Conservation (phyloP, 2,888 invertebrate genomes). For the Spodoptera picta region DNA sequence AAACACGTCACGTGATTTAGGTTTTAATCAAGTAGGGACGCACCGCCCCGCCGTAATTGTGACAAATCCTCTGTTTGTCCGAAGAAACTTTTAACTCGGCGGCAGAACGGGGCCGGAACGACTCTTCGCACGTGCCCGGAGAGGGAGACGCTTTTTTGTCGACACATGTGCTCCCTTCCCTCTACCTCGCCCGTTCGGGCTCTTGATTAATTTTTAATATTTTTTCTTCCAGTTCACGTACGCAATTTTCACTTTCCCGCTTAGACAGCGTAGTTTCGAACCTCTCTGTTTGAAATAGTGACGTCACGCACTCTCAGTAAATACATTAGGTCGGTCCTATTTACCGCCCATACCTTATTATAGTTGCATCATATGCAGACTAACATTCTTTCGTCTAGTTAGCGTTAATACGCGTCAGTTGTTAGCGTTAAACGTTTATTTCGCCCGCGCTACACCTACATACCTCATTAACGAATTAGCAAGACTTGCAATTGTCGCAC, state of each 20-base stretch:
- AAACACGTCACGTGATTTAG: constrained; percentile 89
- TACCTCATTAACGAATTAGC: constrained; percentile 87
- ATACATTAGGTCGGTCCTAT: constrained; percentile 67
- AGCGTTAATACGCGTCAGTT: constrained; percentile 77
- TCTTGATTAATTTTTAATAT: constrained; percentile 89
- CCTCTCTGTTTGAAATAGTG: constrained; percentile 53
- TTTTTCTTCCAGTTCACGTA: constrained; percentile 88
- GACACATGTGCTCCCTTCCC: constrained; percentile 84
- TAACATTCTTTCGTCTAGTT: constrained; percentile 72
- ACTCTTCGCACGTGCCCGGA: constrained; percentile 85
- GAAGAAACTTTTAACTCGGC: constrained; percentile 87
- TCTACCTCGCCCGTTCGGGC: constrained; percentile 61
- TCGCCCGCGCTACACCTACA: constrained; percentile 88
- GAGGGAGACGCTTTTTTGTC: constrained; percentile 86
- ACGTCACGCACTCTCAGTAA: constrained; percentile 66
- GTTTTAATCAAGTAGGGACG: constrained; percentile 89
- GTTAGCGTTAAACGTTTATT: constrained; percentile 79
- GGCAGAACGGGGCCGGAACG: constrained; percentile 82
- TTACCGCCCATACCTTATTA: constrained; percentile 42
- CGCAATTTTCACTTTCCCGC: constrained; percentile 87
- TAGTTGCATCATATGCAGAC: constrained; percentile 65
- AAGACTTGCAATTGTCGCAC: constrained; percentile 83
- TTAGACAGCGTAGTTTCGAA: constrained; percentile 70
- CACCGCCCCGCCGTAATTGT: constrained; percentile 87
- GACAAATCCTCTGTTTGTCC: constrained; percentile 89